Conservation (phyloP, 1,140 invertebrate genomes). For the Hyles euphorbiae region DNA sequence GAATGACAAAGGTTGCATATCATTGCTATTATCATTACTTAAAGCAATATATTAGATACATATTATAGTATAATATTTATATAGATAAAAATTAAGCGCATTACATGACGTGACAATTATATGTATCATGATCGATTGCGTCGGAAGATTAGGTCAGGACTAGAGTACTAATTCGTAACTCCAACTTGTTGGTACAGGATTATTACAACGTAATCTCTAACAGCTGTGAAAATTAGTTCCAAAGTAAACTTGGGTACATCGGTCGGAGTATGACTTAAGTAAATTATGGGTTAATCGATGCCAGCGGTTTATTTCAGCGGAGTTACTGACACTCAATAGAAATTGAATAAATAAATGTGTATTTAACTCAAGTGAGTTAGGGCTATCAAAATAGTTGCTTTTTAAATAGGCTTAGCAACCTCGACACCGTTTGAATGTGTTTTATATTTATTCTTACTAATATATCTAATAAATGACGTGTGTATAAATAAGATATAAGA, state of each 20-base stretch:
- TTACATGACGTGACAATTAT: not conserved
- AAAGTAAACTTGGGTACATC: slow-evolving; percentile 19
- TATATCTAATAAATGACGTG: too few species aligned
- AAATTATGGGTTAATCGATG: slow-evolving; percentile 20
- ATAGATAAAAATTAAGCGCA: slow-evolving; percentile 5
- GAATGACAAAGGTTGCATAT: too few species aligned
- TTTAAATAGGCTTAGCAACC: too few species aligned
- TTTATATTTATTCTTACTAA: too few species aligned
- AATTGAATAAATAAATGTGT: too few species aligned
- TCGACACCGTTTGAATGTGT: too few species aligned
- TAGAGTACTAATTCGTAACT: slow-evolving; percentile 11
- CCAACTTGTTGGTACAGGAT: slow-evolving; percentile 8
- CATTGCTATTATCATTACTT: too few species aligned
- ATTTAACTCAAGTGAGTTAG: too few species aligned
- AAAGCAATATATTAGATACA: too few species aligned
- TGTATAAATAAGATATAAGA: too few species aligned
- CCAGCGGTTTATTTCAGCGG: slow-evolving; percentile 5
- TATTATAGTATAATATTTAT: not conserved
- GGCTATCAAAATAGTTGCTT: too few species aligned
- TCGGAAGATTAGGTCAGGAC: slow-evolving; percentile 1
- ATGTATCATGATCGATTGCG: slow-evolving; percentile 7
- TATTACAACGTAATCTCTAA: slow-evolving; percentile 14
- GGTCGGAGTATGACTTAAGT: slow-evolving; percentile 14
- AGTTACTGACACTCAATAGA: not conserved
- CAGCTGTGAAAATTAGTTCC: slow-evolving; percentile 20